A percentile compares a stretch with the other conserved stretches of the same genome.
Conservation (phyloP, 1,140 invertebrate species). For the Anoplophora glabripennis region DNA sequence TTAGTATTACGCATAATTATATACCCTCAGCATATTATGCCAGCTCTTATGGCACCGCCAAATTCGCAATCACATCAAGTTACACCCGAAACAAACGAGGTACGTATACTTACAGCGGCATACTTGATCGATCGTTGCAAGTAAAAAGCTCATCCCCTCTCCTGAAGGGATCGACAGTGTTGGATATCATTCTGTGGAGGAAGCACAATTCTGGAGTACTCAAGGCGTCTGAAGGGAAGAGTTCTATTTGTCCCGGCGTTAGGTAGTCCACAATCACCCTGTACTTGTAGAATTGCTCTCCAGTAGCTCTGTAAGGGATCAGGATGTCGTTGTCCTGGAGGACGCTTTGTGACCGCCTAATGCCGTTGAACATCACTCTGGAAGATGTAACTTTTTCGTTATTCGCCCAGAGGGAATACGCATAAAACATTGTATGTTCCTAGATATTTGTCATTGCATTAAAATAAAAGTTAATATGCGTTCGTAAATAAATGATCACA, state of each 20-base stretch:
- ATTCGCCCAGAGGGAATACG: too few species aligned
- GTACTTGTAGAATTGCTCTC: conserved; percentile 58
- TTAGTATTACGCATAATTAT: not conserved
- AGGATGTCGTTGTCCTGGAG: conserved; percentile 50
- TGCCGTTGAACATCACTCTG: conserved; percentile 63
- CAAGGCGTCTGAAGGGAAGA: conserved; percentile 49
- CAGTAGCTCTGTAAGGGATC: conserved; percentile 58
- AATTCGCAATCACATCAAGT: not conserved
- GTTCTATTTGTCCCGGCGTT: conserved; percentile 53
- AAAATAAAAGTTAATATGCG: too few species aligned
- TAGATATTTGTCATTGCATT: too few species aligned
- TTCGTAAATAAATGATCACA: too few species aligned
- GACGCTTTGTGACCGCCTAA: conserved; percentile 51
- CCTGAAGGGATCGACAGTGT: conserved; percentile 54
- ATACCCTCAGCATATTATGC: not conserved
- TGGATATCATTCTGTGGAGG: conserved; percentile 60
- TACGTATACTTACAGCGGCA: conserved; percentile 19
- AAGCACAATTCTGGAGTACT: conserved; percentile 55
- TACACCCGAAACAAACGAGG: not conserved
- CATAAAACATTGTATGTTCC: too few species aligned
- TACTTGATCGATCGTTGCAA: conserved; percentile 40
- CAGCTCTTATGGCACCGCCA: not conserved
- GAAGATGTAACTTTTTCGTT: conserved; percentile 23
- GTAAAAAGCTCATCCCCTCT: conserved; percentile 53
- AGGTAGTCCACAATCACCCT: conserved; percentile 59